Evolutionary conservation across 2,113 vertebrate genomes (phyloP), one percentile per base, ranked within the genome.

Genomic region (Anoplopoma fimbria): DNA sequence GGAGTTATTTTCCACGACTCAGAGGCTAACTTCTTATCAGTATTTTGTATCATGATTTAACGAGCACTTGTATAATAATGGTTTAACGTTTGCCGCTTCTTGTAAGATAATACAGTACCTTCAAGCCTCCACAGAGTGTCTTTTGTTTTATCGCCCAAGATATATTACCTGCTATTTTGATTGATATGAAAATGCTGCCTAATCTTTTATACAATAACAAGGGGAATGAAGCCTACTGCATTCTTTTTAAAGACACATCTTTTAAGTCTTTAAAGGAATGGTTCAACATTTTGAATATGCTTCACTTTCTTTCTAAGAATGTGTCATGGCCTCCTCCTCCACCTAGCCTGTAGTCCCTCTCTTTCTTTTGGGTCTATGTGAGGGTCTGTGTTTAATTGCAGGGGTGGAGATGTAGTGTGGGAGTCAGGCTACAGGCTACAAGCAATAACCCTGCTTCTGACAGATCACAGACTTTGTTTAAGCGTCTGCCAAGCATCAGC

Each of bases 21-120:
- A 96, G 96, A 97, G 96, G 96, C 97, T 97, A 97, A 97, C 96
- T 96, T 96, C 95, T 96, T 96, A 96, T 97, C 96, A 96, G 95
- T 97, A 96, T 97, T 97, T 97, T 97, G 95, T 96, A 96, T 97
- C 94, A 94, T 95, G 93, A 95, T 96, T 96, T 97, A 97, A 97
- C 96, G 95, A 75, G 40, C 53, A 15, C 31, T 49, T 53, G 27
- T 71, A n/a, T 51, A 42, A 64, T 62, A 74, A 9, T 71, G 76
- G 29, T 55, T 60, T 79, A 45, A 74, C 45, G 27, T 25, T 57
- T 17, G 34, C 42, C 1, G 19, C n/a, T 64, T 38, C 42, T 70
- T 33, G 21, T 14, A 71, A 64, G 75, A 81, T 42, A 27, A 76
- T 63, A 34, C 42, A 45, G 14, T 15, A 45, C 13, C 25, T 71